Percentiles rank a stretch among this genome's conserved stretches.
These are phyloP conservation scores for Nasonia vitripennis DNA, from an alignment of 1,140 invertebrate genomes.

Conservation along the genomic window DNA sequence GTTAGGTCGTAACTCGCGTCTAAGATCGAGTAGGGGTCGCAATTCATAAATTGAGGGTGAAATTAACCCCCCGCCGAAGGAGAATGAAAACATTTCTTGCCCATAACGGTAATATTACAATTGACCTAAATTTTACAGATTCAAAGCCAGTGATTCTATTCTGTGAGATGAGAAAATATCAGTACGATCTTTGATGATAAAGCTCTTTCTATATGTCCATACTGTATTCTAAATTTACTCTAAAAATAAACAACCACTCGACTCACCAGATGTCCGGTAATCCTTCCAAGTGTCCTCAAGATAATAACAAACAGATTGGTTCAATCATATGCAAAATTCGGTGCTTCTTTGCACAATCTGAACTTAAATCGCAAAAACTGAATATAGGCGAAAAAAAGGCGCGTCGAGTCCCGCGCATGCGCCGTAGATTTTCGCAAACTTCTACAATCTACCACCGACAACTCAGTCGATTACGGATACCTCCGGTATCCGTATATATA, in stretches of 20 bases:
- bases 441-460: background rate
- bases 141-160: background rate
- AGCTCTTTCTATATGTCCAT: too few species aligned
- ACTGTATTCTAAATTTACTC: background rate
- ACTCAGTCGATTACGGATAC: too few species aligned
- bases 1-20: too few species aligned
- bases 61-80: too few species aligned
- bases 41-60: too few species aligned
- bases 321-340: background rate
- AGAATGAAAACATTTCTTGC: background rate
- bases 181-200: background rate
- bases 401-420: slow-evolving; percentile 8
- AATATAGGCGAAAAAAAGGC: background rate
- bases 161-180: background rate
- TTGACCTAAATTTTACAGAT: background rate
- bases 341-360: too few species aligned
- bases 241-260: slow-evolving; percentile 2
- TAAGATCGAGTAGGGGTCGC: too few species aligned
- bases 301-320: background rate
- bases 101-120: too few species aligned
- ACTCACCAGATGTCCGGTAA: background rate
- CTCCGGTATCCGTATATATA: too few species aligned
- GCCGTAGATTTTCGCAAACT: background rate
- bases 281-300: background rate
- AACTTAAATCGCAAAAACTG: background rate